These are phyloP conservation scores for Drosophila repleta DNA, from an alignment of 1,140 invertebrate genomes.

Conservation along the genomic window DNA sequence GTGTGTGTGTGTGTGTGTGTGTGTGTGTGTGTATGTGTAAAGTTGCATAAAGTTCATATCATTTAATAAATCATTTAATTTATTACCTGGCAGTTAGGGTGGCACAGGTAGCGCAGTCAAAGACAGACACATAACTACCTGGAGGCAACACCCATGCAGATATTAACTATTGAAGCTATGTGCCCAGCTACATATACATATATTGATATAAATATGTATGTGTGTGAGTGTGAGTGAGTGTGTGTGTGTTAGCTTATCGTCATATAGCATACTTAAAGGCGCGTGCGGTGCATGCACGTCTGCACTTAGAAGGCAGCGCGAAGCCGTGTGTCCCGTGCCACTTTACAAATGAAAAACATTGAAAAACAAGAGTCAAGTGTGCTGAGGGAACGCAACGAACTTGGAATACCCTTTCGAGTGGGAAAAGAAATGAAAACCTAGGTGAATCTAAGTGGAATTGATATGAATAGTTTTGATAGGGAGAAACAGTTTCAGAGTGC, in stretches of 20 bases:
- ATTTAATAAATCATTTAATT: constrained; percentile 76
- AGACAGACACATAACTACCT: neutral
- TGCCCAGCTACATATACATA: neutral
- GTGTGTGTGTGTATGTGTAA: constrained; percentile 5
- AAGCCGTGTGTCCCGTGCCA: constrained; percentile 18
- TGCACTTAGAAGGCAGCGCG: constrained; percentile 22
- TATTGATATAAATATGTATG: neutral
- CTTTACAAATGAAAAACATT: constrained; percentile 40
- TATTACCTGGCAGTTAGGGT: constrained; percentile 46
- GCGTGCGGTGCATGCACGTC: constrained; percentile 41
- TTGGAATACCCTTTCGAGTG: neutral
- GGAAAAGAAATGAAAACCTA: no score
- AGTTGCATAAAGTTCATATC: constrained; percentile 50
- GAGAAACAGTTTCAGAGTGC: no score
- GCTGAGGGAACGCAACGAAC: constrained; percentile 18
- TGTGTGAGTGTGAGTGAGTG: neutral
- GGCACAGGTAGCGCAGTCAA: constrained; percentile 8
- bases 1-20: neutral
- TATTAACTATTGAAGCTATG: neutral
- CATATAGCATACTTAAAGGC: constrained; percentile 33
- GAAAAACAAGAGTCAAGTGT: neutral
- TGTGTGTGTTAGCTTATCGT: constrained; percentile 7
- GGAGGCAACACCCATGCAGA: neutral
- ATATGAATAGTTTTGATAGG: no score
- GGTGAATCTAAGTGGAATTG: no score